Conservation (phyloP, 2,888 invertebrate species). For the Notocelia uddmanniana region DNA sequence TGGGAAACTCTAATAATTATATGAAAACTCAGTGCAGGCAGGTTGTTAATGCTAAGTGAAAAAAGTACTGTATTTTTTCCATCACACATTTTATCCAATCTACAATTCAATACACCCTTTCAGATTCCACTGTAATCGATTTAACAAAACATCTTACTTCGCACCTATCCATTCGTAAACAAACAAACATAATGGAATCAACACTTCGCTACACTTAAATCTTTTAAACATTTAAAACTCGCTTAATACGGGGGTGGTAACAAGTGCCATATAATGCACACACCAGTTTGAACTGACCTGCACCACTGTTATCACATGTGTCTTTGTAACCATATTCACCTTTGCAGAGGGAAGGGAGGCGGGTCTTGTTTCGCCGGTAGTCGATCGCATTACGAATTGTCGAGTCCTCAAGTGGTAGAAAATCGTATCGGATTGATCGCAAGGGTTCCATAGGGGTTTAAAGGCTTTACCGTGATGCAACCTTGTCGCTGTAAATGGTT, state of each 20-base stretch:
- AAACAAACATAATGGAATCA: conserved; percentile 43
- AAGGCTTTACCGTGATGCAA: conserved; percentile 38
- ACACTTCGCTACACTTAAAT: conserved; percentile 54
- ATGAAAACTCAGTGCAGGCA: too few relatives aligned
- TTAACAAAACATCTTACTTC: conserved; percentile 20
- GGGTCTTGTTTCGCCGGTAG: conserved; percentile 52
- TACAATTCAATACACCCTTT: too few relatives aligned
- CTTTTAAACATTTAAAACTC: conserved; percentile 65
- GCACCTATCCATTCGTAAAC: conserved; percentile 26
- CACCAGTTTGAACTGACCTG: conserved; percentile 53
- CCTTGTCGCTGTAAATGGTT: conserved; percentile 20
- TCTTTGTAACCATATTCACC: not conserved
- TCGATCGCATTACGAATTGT: conserved; percentile 62
- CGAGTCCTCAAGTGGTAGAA: conserved; percentile 75
- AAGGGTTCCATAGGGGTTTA: conserved; percentile 34
- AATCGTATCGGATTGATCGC: conserved; percentile 70
- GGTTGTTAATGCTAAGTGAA: too few relatives aligned
- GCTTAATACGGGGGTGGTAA: conserved; percentile 61
- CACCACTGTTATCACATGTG: not conserved
- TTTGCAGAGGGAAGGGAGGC: conserved; percentile 9
- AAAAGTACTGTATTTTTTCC: too few relatives aligned
- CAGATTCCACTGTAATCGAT: not conserved
- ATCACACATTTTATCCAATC: too few relatives aligned
- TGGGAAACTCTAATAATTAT: too few relatives aligned
- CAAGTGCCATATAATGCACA: conserved; percentile 59